Percentiles rank a stretch among this genome's conserved stretches.
Conservation (phyloP, 37 sponge, comb jelly and placozoan species). For the Bolinopsis microptera region DNA sequence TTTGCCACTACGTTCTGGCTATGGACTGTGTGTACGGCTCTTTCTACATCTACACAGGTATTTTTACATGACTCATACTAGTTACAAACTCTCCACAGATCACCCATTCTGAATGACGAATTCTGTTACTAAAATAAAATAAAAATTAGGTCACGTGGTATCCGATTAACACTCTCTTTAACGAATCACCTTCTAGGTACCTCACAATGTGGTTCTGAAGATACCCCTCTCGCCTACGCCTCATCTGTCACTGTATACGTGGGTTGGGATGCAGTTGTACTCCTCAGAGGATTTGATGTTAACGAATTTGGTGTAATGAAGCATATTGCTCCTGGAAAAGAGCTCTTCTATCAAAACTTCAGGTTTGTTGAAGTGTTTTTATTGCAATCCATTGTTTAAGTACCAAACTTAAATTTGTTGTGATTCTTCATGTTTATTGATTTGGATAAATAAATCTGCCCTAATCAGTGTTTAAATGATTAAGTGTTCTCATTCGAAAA, state of each 20-base stretch:
- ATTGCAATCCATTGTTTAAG: no score
- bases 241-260: constrained; percentile 39
- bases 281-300: constrained; percentile 48
- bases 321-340: background rate
- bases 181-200: constrained; percentile 39
- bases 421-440: background rate
- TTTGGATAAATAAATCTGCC: no score
- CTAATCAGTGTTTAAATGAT: no score
- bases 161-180: no score
- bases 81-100: no score
- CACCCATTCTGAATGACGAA: no score
- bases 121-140: background rate
- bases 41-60: constrained; percentile 64
- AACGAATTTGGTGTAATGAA: constrained; percentile 61
- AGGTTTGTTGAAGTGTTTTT: no score
- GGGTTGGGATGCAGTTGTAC: constrained; percentile 36
- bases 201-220: constrained; percentile 8
- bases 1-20: constrained; percentile 55
- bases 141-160: background rate
- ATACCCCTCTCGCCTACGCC: constrained; percentile 55
- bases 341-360: constrained; percentile 35
- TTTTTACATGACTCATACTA: no score
- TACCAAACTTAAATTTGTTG: no score
- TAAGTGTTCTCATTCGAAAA: no score
- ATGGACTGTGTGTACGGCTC: constrained; percentile 50